Evolutionary conservation across 2,113 vertebrate genomes (phyloP).

Genomic region (Nannobrachium achirus): DNA sequence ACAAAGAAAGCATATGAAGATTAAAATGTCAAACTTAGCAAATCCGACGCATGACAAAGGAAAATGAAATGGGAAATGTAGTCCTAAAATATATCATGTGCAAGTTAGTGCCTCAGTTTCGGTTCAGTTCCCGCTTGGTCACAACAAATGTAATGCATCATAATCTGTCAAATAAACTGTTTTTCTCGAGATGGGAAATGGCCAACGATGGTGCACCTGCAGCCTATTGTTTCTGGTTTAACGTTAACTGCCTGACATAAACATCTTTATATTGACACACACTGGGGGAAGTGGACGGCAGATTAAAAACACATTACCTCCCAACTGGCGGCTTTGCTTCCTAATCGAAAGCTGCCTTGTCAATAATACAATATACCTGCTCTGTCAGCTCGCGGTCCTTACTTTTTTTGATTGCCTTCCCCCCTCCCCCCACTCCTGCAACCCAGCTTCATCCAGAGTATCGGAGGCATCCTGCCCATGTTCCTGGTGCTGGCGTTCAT

Average conservation of each 20-base stretch:
- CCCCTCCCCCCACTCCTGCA: neutral
- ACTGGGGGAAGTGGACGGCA: neutral
- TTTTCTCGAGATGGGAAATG: neutral
- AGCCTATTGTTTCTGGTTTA: neutral
- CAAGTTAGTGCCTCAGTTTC: neutral
- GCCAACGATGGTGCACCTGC: too few species aligned
- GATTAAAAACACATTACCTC: conserved; percentile 2
- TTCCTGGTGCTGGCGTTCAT: conserved; percentile 78
- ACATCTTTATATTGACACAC: neutral
- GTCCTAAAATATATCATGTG: neutral
- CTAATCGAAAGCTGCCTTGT: neutral
- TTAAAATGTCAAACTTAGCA: neutral
- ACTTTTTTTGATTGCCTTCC: conserved; percentile 39
- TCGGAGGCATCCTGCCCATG: conserved; percentile 76
- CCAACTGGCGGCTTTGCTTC: neutral
- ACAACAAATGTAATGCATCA: neutral
- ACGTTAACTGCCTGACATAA: neutral
- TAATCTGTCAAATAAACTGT: neutral
- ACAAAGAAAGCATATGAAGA: neutral
- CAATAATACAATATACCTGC: neutral
- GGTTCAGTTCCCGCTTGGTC: neutral
- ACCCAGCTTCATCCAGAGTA: conserved; percentile 72
- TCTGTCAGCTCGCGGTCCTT: conserved; percentile 11
- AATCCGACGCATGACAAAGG: too few species aligned
- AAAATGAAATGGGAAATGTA: neutral